Percentiles rank a stretch among this genome's conserved stretches.
Conservation (phyloP, 2,888 invertebrate genomes). For the Drosophila villosipedis region DNA sequence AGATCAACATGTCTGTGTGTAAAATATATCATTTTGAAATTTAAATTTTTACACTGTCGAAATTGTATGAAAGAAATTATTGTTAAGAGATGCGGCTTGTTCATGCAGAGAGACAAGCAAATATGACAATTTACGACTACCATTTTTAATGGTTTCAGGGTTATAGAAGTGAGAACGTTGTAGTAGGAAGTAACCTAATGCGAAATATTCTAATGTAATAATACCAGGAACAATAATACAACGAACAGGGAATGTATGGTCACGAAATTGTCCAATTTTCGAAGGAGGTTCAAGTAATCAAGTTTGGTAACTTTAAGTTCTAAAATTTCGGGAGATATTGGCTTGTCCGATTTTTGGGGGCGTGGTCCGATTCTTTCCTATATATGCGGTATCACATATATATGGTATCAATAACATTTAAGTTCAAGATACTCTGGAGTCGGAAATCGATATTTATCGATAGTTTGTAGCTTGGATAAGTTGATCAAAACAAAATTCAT, state of each 20-base stretch:
- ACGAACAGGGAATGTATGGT: rapidly evolving
- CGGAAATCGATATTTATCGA: background rate
- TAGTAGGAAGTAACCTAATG: background rate
- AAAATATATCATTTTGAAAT: background rate
- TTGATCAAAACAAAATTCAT: background rate
- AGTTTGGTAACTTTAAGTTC: background rate
- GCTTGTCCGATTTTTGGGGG: background rate
- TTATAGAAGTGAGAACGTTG: background rate
- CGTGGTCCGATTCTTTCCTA: background rate
- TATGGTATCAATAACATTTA: background rate
- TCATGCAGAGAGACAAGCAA: background rate
- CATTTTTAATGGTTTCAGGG: background rate
- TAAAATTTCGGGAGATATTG: background rate
- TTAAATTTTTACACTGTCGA: background rate
- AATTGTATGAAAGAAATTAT: background rate
- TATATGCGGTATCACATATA: background rate
- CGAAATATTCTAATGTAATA: background rate
- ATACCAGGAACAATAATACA: background rate
- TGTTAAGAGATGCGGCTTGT: too few relatives aligned
- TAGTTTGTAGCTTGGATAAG: background rate
- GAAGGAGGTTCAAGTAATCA: background rate
- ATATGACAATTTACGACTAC: background rate
- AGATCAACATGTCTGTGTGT: background rate
- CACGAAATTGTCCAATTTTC: background rate
- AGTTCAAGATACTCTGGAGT: rapidly evolving